These are phyloP conservation scores for Garra rufa DNA, from an alignment of 2,113 vertebrate genomes.

Conservation along the genomic window DNA sequence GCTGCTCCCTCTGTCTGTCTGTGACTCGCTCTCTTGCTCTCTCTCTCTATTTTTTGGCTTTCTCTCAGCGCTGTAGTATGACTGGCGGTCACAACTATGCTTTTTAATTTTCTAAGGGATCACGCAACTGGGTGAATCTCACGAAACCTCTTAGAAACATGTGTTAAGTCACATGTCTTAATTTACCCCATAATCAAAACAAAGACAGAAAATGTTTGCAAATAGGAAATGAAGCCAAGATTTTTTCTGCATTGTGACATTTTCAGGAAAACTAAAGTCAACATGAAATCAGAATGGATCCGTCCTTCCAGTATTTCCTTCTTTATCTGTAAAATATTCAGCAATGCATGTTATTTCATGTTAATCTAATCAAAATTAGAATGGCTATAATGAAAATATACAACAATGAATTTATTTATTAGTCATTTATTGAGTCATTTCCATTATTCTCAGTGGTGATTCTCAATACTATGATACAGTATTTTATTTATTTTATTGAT, in stretches of 20 bases:
- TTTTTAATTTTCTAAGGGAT: not conserved
- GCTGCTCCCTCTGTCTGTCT: conserved; percentile 35
- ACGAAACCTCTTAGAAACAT: not conserved
- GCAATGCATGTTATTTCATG: not conserved
- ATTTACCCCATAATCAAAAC: not conserved
- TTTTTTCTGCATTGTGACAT: not conserved
- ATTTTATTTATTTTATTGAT: not conserved
- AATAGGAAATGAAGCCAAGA: not conserved
- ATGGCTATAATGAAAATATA: not conserved
- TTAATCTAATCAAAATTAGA: not conserved
- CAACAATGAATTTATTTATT: not conserved
- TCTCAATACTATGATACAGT: not conserved
- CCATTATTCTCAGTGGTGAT: not conserved
- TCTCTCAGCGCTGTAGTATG: conserved; percentile 30
- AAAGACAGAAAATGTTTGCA: not conserved
- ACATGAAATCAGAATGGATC: not conserved
- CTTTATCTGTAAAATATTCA: not conserved
- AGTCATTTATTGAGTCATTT: not conserved
- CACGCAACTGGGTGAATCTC: not conserved
- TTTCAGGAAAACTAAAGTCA: not conserved
- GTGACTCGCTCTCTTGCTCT: not conserved
- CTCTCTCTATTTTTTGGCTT: not conserved
- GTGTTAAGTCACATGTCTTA: too few relatives aligned
- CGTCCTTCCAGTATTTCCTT: not conserved
- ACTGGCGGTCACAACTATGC: conserved; percentile 14